Evolutionary conservation across 2,888 invertebrate genomes (phyloP).

Genomic region (Pyrgus malvae): DNA sequence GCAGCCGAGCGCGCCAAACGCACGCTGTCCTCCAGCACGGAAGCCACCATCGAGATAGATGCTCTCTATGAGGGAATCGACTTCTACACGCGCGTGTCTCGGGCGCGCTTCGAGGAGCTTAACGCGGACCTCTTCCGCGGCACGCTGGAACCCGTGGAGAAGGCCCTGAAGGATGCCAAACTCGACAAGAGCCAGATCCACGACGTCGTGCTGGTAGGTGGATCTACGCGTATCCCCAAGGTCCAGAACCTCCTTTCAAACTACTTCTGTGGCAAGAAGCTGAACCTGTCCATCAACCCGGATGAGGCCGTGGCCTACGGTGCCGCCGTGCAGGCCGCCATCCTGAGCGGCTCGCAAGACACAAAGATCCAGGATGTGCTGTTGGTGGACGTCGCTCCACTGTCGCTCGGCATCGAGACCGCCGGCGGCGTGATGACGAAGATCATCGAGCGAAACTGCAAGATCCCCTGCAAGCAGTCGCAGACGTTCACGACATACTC

Average conservation of each 20-base stretch:
- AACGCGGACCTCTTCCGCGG: slow-evolving; percentile 84
- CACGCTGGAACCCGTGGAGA: slow-evolving; percentile 87
- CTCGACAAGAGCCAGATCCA: slow-evolving; percentile 86
- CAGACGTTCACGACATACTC: slow-evolving; percentile 87
- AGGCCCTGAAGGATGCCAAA: slow-evolving; percentile 86
- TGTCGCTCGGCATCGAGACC: slow-evolving; percentile 86
- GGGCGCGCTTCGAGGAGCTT: slow-evolving; percentile 87
- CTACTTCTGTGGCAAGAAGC: slow-evolving; percentile 85
- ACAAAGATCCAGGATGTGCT: slow-evolving; percentile 84
- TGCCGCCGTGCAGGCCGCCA: slow-evolving; percentile 85
- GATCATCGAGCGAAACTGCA: slow-evolving; percentile 84
- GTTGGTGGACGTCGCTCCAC: slow-evolving; percentile 76
- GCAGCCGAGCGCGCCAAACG: slow-evolving; percentile 87
- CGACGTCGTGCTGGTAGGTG: slow-evolving; percentile 89
- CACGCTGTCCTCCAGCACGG: slow-evolving; percentile 85
- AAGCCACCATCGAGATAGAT: slow-evolving; percentile 86
- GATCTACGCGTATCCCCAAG: slow-evolving; percentile 88
- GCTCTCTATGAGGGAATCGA: slow-evolving; percentile 85
- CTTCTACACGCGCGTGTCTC: slow-evolving; percentile 82
- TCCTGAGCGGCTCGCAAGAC: slow-evolving; percentile 85
- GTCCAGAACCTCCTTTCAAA: slow-evolving; percentile 85
- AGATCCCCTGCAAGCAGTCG: slow-evolving; percentile 84
- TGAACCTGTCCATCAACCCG: slow-evolving; percentile 86
- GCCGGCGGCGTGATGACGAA: slow-evolving; percentile 88
- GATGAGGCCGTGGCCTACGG: slow-evolving; percentile 89